Conservation (phyloP, 2,113 vertebrate species). For the Hyla sarda region DNA sequence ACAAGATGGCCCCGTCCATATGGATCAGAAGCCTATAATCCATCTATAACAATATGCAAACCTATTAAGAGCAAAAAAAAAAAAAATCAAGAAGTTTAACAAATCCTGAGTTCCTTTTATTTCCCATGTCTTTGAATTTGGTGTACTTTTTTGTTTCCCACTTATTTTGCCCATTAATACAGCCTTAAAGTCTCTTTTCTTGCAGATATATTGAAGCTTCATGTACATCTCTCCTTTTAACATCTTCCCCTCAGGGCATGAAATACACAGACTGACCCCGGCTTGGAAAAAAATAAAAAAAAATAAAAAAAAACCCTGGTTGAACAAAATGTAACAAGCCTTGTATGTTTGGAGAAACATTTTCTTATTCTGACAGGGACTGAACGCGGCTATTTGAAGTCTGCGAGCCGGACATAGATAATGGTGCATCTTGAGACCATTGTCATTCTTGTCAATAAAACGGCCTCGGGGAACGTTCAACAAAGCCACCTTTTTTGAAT, state of each 20-base stretch:
- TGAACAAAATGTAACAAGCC: conserved; percentile 89
- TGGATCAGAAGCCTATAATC: conserved; percentile 67
- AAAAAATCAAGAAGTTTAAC: conserved; percentile 65
- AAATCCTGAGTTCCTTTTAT: conserved; percentile 71
- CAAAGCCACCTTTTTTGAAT: conserved; percentile 90
- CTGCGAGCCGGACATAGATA: conserved; percentile 95
- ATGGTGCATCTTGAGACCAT: conserved; percentile 98
- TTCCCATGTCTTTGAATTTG: conserved; percentile 69
- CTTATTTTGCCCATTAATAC: conserved; percentile 85
- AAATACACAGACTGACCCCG: conserved; percentile 81
- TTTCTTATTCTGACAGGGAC: conserved; percentile 86
- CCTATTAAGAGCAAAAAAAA: conserved; percentile 64
- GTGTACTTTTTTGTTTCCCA: conserved; percentile 77
- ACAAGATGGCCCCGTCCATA: conserved; percentile 52
- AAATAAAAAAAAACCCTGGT: conserved; percentile 80
- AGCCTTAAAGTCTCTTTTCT: conserved; percentile 75
- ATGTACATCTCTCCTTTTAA: conserved; percentile 75
- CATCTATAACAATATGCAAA: conserved; percentile 71
- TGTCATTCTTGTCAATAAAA: conserved; percentile 98
- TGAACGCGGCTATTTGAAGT: conserved; percentile 93
- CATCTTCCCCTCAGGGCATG: conserved; percentile 84
- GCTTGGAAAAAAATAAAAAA: conserved; percentile 70
- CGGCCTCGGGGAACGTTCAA: conserved; percentile 80
- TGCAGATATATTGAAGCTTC: conserved; percentile 78
- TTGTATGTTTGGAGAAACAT: conserved; percentile 79